Base-by-base conservation (phyloP, 2,797 vertebrate genomes). In the Cercopithecus petaurista region DNA sequence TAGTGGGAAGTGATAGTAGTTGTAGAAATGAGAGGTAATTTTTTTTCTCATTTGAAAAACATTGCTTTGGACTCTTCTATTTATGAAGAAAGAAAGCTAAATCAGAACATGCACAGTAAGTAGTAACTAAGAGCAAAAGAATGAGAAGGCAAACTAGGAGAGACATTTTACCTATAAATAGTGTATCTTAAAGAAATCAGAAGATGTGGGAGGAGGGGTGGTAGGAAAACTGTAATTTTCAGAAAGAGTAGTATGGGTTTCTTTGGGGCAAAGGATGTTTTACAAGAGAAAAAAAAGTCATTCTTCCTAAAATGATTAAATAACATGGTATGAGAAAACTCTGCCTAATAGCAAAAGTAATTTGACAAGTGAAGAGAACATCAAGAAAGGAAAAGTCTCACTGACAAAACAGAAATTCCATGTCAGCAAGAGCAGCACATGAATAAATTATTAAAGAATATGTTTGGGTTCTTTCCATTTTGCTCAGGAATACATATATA, bases 321-420 rank as follows among this genome's bases (percentile, higher is more conserved):
- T 82, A 95, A 84, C 11, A n/a, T 80, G 73, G 48, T 39, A 17
- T 75, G 39, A 92, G 67, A 88, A 95, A 85, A 70, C 22, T 76
- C 67, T 91, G 64, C 88, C 67, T 92, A 87, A 85, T 48, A 79
- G 77, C 67, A 82, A 91, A 95, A 82, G 43, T 82, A 95, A 76
- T 86, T 85, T 97, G 87, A 96, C 92, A 97, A 86, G 43, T 81
- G 73, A 97, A 76, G 30, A 59, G 39, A 80, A 3, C 85, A 87
- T 96, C 93, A 93, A 93, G 87, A 96, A 92, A 96, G 52, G 50
- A 93, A 80, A 95, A 93, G 22, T 87, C 48, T 96, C 52, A 92
- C 48, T 96, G 90, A 96, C 79, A 96, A 91, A 76, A 50, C 93
- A 79, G 57, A 88, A 90, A 81, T 61, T 50, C 46, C 39, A 24